Conservation (phyloP, 2,888 invertebrate species). For the Sarcophaga rosellei region DNA sequence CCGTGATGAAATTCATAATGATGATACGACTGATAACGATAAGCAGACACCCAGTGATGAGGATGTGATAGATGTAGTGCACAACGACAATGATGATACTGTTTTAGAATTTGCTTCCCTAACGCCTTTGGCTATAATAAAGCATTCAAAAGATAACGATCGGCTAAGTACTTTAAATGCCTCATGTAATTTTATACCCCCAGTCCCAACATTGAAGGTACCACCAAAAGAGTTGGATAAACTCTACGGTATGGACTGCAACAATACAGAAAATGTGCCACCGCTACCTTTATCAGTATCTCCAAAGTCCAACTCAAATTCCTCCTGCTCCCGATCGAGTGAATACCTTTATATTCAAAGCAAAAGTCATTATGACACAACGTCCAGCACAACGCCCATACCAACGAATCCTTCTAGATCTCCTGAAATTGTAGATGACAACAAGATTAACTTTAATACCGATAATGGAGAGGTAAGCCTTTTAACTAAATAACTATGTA, state of each 20-base stretch:
- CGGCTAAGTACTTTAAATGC: not conserved
- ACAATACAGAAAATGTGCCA: conserved; percentile 55
- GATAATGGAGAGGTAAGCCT: conserved; percentile 44
- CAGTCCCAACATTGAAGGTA: not conserved
- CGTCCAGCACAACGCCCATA: not conserved
- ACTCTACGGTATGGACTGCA: conserved; percentile 30
- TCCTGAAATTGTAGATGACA: conserved; percentile 12
- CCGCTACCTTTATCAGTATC: conserved; percentile 34
- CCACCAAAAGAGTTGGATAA: conserved; percentile 12
- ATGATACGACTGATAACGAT: not conserved
- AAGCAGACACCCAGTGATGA: conserved; percentile 47
- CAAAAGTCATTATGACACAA: conserved; percentile 8
- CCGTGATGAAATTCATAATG: not conserved
- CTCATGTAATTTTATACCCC: not conserved
- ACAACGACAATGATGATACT: conserved; percentile 53
- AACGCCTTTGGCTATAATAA: conserved; percentile 16
- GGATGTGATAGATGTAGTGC: conserved; percentile 55
- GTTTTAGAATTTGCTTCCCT: conserved; percentile 32
- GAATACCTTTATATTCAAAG: conserved; percentile 39
- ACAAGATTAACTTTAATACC: conserved; percentile 14
- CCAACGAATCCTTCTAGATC: not conserved
- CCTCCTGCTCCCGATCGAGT: conserved; percentile 44
- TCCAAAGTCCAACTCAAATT: conserved; percentile 29
- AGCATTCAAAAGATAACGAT: conserved; percentile 25
- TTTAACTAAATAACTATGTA: no score